Conservation (phyloP, 2,797 vertebrate genomes). For the Hapalemur alaotrensis region DNA sequence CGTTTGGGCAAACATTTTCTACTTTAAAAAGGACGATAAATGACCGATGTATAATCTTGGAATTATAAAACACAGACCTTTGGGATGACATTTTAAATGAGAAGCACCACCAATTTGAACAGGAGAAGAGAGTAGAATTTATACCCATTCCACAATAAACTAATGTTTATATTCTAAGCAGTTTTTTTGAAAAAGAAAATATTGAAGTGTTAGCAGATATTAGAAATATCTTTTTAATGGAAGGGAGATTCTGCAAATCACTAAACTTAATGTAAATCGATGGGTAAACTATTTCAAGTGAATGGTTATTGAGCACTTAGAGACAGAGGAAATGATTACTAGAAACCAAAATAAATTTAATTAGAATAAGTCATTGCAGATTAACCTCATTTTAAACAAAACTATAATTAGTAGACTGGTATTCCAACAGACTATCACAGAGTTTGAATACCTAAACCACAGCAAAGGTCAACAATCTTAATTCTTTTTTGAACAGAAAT, state of each 20-base stretch:
- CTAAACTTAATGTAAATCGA: neutral
- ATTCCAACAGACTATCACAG: neutral
- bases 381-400: neutral
- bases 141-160: neutral
- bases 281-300: neutral
- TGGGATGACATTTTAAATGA: neutral
- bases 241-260: neutral
- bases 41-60: neutral
- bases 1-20: neutral
- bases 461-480: neutral
- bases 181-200: neutral
- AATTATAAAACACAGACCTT: neutral
- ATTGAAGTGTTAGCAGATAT: neutral
- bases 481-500: neutral
- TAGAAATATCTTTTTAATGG: neutral
- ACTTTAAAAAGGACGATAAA: neutral
- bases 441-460: neutral
- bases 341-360: constrained; percentile 19
- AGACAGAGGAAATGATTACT: neutral
- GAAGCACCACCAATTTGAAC: neutral
- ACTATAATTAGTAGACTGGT: neutral
- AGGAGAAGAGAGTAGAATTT: neutral
- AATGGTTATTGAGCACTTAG: neutral
- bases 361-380: neutral
- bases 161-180: neutral